A percentile compares a stretch with the other conserved stretches of the same genome.
These are phyloP conservation scores for Cheirogaleus major DNA, from an alignment of 2,797 vertebrate genomes.

Conservation along the genomic window DNA sequence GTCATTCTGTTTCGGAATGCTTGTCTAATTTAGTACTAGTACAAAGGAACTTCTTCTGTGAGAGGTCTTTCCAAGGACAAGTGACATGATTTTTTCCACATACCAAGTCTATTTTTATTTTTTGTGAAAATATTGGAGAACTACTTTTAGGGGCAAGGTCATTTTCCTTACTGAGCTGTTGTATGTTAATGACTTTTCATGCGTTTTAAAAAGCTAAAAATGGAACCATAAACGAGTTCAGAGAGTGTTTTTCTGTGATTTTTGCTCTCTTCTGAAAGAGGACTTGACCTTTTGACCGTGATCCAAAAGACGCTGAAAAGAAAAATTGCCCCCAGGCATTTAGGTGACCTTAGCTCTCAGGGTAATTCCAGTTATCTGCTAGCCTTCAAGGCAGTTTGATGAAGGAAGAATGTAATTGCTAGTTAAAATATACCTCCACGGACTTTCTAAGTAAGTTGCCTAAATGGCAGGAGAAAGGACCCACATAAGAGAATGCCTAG, in stretches of 20 bases:
- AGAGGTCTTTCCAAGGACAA: not conserved
- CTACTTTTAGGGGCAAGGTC: not conserved
- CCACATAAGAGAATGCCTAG: not conserved
- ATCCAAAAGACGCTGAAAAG: not conserved
- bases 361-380: not conserved
- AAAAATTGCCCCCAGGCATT: not conserved
- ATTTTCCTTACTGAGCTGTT: conserved; percentile 3
- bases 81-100: not conserved
- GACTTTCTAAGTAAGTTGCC: not conserved
- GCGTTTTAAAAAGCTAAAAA: not conserved
- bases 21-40: not conserved
- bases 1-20: not conserved
- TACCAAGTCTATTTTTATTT: not conserved
- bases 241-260: not conserved
- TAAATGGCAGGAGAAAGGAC: not conserved
- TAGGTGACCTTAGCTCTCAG: not conserved
- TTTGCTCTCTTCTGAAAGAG: conserved; percentile 13
- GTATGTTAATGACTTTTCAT: not conserved
- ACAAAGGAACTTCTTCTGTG: not conserved
- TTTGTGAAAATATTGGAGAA: not conserved
- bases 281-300: not conserved
- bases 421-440: not conserved
- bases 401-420: not conserved
- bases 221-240: not conserved
- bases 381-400: not conserved